Base-by-base conservation (phyloP, 2,797 vertebrate species). In the Bradypodion ventrale region DNA sequence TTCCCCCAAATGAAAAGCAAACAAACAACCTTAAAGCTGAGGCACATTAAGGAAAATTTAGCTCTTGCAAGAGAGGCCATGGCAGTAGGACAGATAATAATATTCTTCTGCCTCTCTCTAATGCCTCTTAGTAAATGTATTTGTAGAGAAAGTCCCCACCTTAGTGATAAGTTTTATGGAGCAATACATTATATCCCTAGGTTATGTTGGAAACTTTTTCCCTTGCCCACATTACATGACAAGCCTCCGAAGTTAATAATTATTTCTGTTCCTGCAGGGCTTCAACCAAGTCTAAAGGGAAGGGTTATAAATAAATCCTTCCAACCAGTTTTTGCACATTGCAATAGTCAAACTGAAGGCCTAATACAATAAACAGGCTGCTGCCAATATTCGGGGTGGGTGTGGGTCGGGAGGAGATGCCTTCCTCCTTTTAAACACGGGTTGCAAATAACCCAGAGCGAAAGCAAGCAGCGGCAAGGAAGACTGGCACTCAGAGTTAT, bases 391-490 rank as follows among this genome's bases (percentile, higher is more conserved):
- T 25, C 4, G 3, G 37, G 3, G 0, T 44, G 32, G 23, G 42
- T 7, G 2, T 56, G 46, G 49, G n/a, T n/a, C n/a, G 49, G 8
- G 37, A 37, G 49, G 49, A 52, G 49, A 52, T 46, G 32, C 32
- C n/a, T 78, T 27, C 7, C 23, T 76, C 23, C 21, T 81, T 75
- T 77, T 74, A 46, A 73, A 84, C 35, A 65, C 88, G 65, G 78
- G 75, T 56, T 16, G 52, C 15, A 56, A 15, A 21, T 56, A 56
- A 56, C n/a, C n/a, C n/a, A n/a, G n/a, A n/a, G n/a, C n/a, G n/a
- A n/a, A n/a, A n/a, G n/a, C n/a, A n/a, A n/a, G n/a, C n/a, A 92
- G 89, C 83, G 87, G 65, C 2, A 25, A 80, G 46, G 27, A 62
- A 90, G 29, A 37, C 60, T 75, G 0, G 0, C 7, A 77, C 0